Base-by-base conservation (phyloP, 2,797 vertebrate genomes). In the Ctenopoma kingsleyae region DNA sequence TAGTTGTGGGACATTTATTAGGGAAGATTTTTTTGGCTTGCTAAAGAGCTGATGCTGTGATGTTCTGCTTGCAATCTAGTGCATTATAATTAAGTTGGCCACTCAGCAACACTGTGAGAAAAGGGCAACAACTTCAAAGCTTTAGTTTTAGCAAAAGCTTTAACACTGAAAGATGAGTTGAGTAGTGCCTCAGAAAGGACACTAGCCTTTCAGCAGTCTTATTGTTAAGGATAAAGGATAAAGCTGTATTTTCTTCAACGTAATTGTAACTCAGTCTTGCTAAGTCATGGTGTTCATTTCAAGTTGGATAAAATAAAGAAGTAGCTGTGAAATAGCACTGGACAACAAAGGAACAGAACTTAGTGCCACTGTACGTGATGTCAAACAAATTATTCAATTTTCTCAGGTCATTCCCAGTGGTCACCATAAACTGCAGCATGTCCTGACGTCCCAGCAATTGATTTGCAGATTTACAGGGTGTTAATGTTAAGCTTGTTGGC, bases 11-110 rank as follows among this genome's bases (percentile, higher is more conserved):
- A 75, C 55, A 55, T 76, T 84, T 81, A 87, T 82, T 74, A 74
- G 63, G 58, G 61, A 69, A 89, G 74, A 89, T 87, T 70, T 81
- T 90, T 87, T 88, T 90, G 87, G 87, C 86, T 74, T 41, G 11
- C 20, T 52, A 53, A 77, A 64, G 40, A 80, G 78, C 89, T 82
- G 87, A 86, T 83, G 80, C 74, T 62, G 80, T 65, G 65, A 72
- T 78, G 71, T 79, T 68, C 69, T 38, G 50, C 74, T 53, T 27
- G 4, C 57, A 48, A 49, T 64, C 51, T 23, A n/a, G 48, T 64
- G 59, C 70, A 80, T 81, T 82, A 67, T 84, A 87, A 89, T 87
- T 81, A 88, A 80, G 49, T 78, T 85, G 86, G 81, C 68, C 61
- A 66, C 74, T 74, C 74, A 73, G 84, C 78, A 68, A 25, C 47